phyloP scores from a whole-genome alignment of 1,140 invertebrate genomes.

The Drusus annulatus region DNA sequence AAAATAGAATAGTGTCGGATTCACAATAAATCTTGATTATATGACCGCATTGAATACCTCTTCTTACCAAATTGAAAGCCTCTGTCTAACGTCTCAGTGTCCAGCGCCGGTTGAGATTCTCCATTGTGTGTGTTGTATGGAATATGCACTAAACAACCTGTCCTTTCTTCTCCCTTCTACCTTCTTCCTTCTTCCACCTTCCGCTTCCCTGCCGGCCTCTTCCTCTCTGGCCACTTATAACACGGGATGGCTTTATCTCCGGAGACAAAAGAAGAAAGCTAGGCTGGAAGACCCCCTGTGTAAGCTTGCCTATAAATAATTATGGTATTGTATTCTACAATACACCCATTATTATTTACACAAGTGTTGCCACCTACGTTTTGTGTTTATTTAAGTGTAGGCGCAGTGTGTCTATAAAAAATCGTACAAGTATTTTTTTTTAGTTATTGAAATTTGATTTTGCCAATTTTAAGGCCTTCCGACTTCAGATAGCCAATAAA shows the following conservation, averaged over 20 bases:
- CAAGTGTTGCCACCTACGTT: too few relatives aligned
- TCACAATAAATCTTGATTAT: too few relatives aligned
- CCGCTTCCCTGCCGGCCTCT: not conserved
- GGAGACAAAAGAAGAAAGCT: not conserved
- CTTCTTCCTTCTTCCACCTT: not conserved
- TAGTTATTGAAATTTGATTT: too few relatives aligned
- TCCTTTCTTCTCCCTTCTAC: too few relatives aligned
- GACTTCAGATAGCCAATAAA: too few relatives aligned
- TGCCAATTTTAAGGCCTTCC: too few relatives aligned
- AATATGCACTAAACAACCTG: conserved; percentile 9
- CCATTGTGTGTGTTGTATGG: conserved; percentile 4
- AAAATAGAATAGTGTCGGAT: too few relatives aligned
- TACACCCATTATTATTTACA: too few relatives aligned
- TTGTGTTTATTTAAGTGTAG: too few relatives aligned
- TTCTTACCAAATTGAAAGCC: not conserved
- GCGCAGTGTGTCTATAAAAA: too few relatives aligned
- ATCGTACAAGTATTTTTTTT: too few relatives aligned
- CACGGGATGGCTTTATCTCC: conserved; percentile 4
- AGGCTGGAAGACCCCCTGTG: not conserved
- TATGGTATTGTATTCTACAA: too few relatives aligned
- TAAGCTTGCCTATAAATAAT: not conserved
- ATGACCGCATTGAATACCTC: not conserved
- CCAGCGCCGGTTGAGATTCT: not conserved
- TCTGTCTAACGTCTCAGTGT: not conserved
- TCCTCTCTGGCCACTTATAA: not conserved